Base-by-base conservation (phyloP, 2,113 vertebrate species). In the Centropristis striata region DNA sequence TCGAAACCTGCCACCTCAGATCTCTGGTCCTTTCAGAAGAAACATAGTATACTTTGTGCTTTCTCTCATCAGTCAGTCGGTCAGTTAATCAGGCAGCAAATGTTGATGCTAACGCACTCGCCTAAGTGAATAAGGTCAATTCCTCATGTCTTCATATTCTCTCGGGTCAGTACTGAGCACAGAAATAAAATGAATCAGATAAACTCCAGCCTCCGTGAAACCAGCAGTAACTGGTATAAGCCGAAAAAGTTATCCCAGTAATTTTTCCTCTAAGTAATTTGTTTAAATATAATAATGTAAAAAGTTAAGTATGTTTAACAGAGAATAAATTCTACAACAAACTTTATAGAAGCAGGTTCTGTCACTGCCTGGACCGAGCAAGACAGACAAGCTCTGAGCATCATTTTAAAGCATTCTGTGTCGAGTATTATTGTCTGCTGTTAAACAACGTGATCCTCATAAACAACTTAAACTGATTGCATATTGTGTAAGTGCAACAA, bases 401-500 rank as follows among this genome's bases (percentile, higher is more conserved):
- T 81, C 36, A 4, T 59, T 72, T 70, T 27, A 80, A 81, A 82
- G 81, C 66, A 49, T 87, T 88, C 37, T 16, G 64, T 49, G 66
- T 66, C 11, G 70, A 54, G 67, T 25, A 67, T 71, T 77, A 70
- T 68, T 46, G 68, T 78, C 32, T n/a, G 53, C 67, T 50, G 69
- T 64, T 71, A 68, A 71, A 77, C 39, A 54, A 65, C 20, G 50
- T 47, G 67, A 20, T 82, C 23, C 42, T 72, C 59, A 83, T 51
- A 49, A 83, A 77, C 47, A 85, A 88, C 66, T 76, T 69, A 74
- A 81, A 76, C 0, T 60, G 59, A 86, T 81, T 89, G 90, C 85
- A 92, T 91, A 90, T 79, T 71, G 63, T 72, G 55, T 75, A 77
- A 84, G 80, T 89, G 83, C 68, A 86, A 85, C 25, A 80, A 71